A percentile compares a stretch with the other conserved stretches of the same genome.
Evolutionary conservation across 2,888 invertebrate species (phyloP).

Genomic region (Rhyacophila evoluta): DNA sequence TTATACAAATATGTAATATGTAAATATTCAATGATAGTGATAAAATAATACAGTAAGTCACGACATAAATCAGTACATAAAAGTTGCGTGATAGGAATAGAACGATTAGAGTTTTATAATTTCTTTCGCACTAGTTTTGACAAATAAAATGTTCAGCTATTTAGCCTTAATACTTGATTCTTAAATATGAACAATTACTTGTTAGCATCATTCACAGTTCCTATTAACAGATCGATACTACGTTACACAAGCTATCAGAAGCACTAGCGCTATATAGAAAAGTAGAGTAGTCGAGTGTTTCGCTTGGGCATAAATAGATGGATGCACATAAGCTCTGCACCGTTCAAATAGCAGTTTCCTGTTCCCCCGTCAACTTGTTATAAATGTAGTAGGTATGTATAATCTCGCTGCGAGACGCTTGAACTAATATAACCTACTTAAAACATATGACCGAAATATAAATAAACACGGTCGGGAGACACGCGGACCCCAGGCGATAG

Average conservation of each 20-base stretch:
- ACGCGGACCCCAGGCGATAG: not conserved
- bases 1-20: too few relatives aligned
- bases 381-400: not conserved
- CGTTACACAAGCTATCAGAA: not conserved
- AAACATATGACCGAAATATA: conserved; percentile 39
- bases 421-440: conserved; percentile 36
- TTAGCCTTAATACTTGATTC: too few relatives aligned
- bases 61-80: too few relatives aligned
- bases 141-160: too few relatives aligned
- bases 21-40: too few relatives aligned
- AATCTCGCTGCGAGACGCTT: not conserved
- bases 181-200: too few relatives aligned
- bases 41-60: too few relatives aligned
- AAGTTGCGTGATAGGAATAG: too few relatives aligned
- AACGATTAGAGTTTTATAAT: too few relatives aligned
- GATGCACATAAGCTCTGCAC: not conserved
- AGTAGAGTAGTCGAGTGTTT: not conserved
- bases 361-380: not conserved
- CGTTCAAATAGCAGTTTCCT: conserved; percentile 6
- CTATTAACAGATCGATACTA: not conserved
- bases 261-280: not conserved
- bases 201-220: not conserved
- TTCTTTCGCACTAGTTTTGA: too few relatives aligned
- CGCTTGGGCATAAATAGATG: not conserved
- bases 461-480: conserved; percentile 17